Percentiles rank a stretch among this genome's conserved stretches.
These are phyloP conservation scores for Mesorhabditis sp. DNA, from an alignment of 2,888 invertebrate genomes.

Conservation along the genomic window DNA sequence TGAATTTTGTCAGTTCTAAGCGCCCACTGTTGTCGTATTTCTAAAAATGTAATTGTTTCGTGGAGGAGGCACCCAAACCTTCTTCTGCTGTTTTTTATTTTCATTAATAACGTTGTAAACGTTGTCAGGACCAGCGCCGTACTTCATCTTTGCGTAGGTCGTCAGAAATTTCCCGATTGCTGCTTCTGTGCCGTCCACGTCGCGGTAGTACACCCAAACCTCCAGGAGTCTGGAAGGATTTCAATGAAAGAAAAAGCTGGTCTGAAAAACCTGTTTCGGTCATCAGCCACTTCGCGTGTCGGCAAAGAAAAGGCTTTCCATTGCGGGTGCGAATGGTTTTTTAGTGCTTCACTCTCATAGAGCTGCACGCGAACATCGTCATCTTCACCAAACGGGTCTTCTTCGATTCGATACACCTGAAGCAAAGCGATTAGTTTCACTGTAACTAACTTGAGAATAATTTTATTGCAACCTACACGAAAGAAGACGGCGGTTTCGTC, in stretches of 20 bases:
- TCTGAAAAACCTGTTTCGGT: constrained; percentile 27
- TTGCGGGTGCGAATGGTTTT: constrained; percentile 42
- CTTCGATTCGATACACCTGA: constrained; percentile 39
- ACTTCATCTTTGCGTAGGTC: constrained; percentile 45
- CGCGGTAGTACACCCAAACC: constrained; percentile 38
- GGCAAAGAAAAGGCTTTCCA: constrained; percentile 38
- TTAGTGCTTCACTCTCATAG: constrained; percentile 40
- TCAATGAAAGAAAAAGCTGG: neutral
- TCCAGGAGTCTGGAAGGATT: constrained; percentile 24
- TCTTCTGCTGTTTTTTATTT: constrained; percentile 37
- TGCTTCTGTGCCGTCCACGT: constrained; percentile 39
- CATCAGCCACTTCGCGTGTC: constrained; percentile 40
- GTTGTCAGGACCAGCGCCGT: constrained; percentile 41
- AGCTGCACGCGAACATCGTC: constrained; percentile 32
- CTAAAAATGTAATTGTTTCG: constrained; percentile 12
- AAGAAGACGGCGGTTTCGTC: constrained; percentile 47
- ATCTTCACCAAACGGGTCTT: constrained; percentile 24
- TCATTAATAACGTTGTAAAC: constrained; percentile 40
- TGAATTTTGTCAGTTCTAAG: constrained; percentile 49
- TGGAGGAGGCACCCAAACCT: constrained; percentile 14
- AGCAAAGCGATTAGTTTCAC: neutral
- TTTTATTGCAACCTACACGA: constrained; percentile 16
- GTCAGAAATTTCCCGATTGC: constrained; percentile 42
- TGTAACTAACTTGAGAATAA: no score
- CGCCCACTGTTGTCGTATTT: constrained; percentile 44